These are phyloP conservation scores for Melanostigma gelatinosum DNA, from an alignment of 2,113 vertebrate genomes.

Conservation along the genomic window DNA sequence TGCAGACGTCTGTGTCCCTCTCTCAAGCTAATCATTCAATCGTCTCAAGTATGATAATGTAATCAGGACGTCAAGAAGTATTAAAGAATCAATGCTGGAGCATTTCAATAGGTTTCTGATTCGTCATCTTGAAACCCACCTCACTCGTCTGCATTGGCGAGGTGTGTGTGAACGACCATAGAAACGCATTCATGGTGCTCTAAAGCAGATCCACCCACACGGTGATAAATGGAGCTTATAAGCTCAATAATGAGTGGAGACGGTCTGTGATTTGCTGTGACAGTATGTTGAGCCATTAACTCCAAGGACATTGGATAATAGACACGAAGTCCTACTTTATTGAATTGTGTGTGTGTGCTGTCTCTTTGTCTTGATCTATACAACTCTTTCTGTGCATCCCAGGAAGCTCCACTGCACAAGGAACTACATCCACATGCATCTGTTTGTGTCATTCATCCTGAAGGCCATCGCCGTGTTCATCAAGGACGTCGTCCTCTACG, in stretches of 20 bases:
- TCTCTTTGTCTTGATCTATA: conserved; percentile 24
- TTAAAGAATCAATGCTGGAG: background rate
- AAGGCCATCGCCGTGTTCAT: conserved; percentile 92
- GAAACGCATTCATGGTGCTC: conserved; percentile 12
- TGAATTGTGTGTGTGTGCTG: conserved; percentile 5
- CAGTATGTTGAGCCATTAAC: conserved; percentile 43
- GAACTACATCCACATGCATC: conserved; percentile 96
- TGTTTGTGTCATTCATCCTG: conserved; percentile 95
- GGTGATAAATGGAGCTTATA: conserved; percentile 10
- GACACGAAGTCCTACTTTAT: conserved; percentile 11
- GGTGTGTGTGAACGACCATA: conserved; percentile 7
- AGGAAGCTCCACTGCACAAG: conserved; percentile 96
- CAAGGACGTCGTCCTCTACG: conserved; percentile 93
- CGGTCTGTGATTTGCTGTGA: conserved; percentile 31
- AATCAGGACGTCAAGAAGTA: conserved; percentile 12
- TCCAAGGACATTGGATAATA: conserved; percentile 46
- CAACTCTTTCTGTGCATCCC: conserved; percentile 36
- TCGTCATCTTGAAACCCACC: conserved; percentile 1
- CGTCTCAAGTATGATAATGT: conserved; percentile 16
- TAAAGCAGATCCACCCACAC: conserved; percentile 22
- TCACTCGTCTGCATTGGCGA: conserved; percentile 2
- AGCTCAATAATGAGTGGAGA: conserved; percentile 34
- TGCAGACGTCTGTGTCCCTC: background rate
- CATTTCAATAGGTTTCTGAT: conserved; percentile 16
- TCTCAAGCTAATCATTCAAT: conserved; percentile 3